These are phyloP conservation scores for Myopa testacea DNA, from an alignment of 2,888 invertebrate species.

Conservation along the genomic window DNA sequence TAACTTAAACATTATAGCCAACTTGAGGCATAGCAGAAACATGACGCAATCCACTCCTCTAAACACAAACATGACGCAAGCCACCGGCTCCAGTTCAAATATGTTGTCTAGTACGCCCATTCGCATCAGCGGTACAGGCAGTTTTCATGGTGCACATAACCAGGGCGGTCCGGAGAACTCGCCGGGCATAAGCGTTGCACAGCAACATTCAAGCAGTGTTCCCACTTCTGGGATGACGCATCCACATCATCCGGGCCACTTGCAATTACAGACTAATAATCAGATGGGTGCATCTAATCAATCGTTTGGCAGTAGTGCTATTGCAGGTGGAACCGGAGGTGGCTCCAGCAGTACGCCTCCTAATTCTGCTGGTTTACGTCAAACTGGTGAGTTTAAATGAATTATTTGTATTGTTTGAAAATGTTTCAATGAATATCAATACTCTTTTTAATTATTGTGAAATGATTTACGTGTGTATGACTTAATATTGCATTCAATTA, in stretches of 20 bases:
- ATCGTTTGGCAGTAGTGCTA: conserved; percentile 55
- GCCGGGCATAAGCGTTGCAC: conserved; percentile 31
- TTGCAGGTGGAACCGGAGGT: conserved; percentile 52
- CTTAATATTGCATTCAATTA: conserved; percentile 1
- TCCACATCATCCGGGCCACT: conserved; percentile 50
- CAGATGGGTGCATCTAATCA: conserved; percentile 59
- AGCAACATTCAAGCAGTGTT: conserved; percentile 55
- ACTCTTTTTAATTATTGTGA: neutral
- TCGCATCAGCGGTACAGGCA: conserved; percentile 57
- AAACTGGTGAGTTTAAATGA: conserved; percentile 58
- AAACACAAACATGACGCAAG: conserved; percentile 42
- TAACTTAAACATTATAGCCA: neutral
- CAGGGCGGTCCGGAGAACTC: conserved; percentile 42
- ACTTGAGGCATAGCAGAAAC: neutral
- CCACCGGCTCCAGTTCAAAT: conserved; percentile 42
- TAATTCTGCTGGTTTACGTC: conserved; percentile 62
- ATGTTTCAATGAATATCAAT: neutral
- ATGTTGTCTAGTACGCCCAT: conserved; percentile 57
- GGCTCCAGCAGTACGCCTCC: conserved; percentile 62
- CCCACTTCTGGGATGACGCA: conserved; percentile 50
- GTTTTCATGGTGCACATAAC: conserved; percentile 49
- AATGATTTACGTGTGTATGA: neutral
- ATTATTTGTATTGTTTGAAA: neutral
- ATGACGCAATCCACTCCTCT: conserved; percentile 12
- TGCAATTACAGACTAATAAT: conserved; percentile 55